Conservation (phyloP, 2,797 vertebrate species). For the Echeneis naucrates region DNA sequence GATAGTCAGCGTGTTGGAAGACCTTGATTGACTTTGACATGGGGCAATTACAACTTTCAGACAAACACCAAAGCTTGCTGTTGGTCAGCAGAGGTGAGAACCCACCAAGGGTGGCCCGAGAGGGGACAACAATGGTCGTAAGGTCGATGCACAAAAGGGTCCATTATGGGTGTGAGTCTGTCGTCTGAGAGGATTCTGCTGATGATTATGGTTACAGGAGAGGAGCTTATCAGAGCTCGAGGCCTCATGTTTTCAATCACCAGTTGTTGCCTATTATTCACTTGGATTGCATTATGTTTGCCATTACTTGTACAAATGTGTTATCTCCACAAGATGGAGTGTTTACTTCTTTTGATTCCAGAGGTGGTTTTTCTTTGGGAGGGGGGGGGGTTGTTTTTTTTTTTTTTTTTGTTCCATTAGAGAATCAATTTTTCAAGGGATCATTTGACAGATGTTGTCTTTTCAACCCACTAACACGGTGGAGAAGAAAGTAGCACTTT, state of each 20-base stretch:
- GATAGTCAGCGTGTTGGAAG: neutral
- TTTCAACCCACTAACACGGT: constrained; percentile 56
- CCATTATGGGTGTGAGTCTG: too few relatives aligned
- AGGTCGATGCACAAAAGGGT: too few relatives aligned
- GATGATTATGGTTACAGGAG: too few relatives aligned
- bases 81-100: neutral
- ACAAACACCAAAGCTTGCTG: too few relatives aligned
- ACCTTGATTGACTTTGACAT: neutral
- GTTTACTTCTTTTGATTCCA: constrained; percentile 38
- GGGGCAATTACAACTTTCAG: neutral
- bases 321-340: constrained; percentile 23
- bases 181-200: too few relatives aligned
- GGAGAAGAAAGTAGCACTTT: constrained; percentile 48
- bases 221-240: neutral
- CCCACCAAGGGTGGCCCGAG: neutral
- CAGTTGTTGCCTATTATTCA: constrained; percentile 28
- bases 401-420: constrained; percentile 29
- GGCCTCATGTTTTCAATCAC: neutral
- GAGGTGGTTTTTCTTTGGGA: neutral
- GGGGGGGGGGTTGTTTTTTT: too few relatives aligned
- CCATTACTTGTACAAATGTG: constrained; percentile 12
- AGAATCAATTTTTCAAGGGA: constrained; percentile 43
- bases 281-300: constrained; percentile 5
- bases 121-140: too few relatives aligned
- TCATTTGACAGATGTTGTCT: constrained; percentile 64